Evolutionary conservation across 2,888 invertebrate species (phyloP).

Genomic region (Aphrophora alni): DNA sequence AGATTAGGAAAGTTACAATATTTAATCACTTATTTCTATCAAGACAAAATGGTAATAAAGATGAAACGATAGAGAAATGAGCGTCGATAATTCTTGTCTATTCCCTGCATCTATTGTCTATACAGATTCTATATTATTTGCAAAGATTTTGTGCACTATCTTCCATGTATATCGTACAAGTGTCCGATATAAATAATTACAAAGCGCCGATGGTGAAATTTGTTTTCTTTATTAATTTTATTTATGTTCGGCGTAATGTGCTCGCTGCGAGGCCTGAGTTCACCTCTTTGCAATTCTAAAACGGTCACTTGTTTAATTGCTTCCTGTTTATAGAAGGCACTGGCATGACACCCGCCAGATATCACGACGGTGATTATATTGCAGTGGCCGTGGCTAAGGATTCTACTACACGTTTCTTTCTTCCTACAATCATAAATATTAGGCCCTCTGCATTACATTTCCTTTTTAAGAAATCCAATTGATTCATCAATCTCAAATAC

Average conservation of each 20-base stretch:
- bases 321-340: slow-evolving; percentile 2
- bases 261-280: neutral
- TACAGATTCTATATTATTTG: neutral
- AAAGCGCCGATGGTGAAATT: neutral
- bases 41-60: neutral
- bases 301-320: neutral
- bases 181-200: neutral
- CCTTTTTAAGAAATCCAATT: neutral
- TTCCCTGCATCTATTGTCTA: neutral
- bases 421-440: neutral
- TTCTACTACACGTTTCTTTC: neutral
- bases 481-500: neutral
- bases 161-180: neutral
- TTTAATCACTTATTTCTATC: neutral
- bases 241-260: neutral
- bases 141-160: neutral
- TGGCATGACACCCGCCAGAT: slow-evolving; percentile 6
- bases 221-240: neutral
- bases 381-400: neutral
- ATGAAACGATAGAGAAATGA: neutral
- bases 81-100: neutral
- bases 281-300: neutral
- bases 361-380: neutral
- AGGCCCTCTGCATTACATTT: neutral
- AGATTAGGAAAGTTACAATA: neutral